These are phyloP conservation scores for Etheostoma spectabile DNA, from an alignment of 2,113 vertebrate genomes.

Conservation along the genomic window DNA sequence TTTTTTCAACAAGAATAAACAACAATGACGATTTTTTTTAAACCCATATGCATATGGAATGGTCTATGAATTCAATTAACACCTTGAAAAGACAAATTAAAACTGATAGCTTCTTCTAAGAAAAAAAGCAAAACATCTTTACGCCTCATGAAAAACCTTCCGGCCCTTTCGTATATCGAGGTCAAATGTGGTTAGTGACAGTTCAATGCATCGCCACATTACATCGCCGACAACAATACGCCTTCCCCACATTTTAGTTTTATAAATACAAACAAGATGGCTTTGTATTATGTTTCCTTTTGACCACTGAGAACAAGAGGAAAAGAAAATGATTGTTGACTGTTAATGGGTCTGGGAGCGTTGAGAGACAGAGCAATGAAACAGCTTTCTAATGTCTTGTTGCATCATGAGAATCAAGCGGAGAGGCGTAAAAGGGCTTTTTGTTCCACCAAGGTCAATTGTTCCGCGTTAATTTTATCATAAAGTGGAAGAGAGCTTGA, in stretches of 20 bases:
- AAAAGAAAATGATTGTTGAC: conserved; percentile 24
- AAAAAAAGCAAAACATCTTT: conserved; percentile 20
- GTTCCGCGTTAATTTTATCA: conserved; percentile 60
- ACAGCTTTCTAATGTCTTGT: conserved; percentile 58
- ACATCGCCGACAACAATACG: conserved; percentile 27
- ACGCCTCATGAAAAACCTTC: conserved; percentile 26
- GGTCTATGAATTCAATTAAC: conserved; percentile 1
- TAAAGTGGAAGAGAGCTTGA: conserved; percentile 49
- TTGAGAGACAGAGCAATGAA: conserved; percentile 45
- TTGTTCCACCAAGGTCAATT: conserved; percentile 72
- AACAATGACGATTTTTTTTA: neutral
- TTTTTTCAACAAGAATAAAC: too few relatives aligned
- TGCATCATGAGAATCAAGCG: conserved; percentile 52
- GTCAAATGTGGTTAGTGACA: conserved; percentile 50
- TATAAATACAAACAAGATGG: conserved; percentile 9
- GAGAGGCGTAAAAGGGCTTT: conserved; percentile 51
- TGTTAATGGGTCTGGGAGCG: conserved; percentile 43
- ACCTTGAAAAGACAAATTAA: conserved; percentile 11
- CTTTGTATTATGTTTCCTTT: conserved; percentile 20
- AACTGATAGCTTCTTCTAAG: conserved; percentile 17
- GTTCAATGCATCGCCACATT: conserved; percentile 42
- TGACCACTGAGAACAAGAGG: conserved; percentile 34
- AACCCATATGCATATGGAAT: conserved; percentile 2
- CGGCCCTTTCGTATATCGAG: conserved; percentile 35
- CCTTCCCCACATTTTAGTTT: conserved; percentile 14